Evolutionary conservation across 2,888 invertebrate species (phyloP).

Genomic region (Tuberolachnus salignus): DNA sequence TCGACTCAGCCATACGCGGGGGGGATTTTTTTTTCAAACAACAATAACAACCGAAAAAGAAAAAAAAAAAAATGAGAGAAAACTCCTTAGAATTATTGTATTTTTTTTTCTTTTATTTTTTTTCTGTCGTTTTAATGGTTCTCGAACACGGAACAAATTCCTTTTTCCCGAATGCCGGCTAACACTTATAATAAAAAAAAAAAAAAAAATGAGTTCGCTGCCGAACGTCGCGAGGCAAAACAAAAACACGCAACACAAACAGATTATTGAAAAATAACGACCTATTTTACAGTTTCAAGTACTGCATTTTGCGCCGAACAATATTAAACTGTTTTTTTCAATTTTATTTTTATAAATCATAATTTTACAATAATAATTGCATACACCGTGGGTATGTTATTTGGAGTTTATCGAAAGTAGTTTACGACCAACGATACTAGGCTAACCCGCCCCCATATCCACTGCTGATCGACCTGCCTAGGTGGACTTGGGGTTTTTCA

Average conservation of each 20-base stretch:
- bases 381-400: no score
- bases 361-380: background rate
- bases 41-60: background rate
- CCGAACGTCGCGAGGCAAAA: background rate
- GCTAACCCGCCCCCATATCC: no score
- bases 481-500: no score
- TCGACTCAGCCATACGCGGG: background rate
- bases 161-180: background rate
- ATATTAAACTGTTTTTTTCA: background rate
- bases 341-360: background rate
- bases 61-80: no score
- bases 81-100: background rate
- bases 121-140: background rate
- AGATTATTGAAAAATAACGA: conserved; percentile 31
- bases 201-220: no score
- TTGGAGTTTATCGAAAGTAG: background rate
- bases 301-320: background rate
- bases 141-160: background rate
- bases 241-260: background rate
- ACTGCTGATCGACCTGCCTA: no score
- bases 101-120: no score
- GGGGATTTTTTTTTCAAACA: background rate
- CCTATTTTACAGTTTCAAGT: conserved; percentile 23
- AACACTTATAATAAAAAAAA: no score
- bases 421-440: background rate